Conservation (phyloP, 2,797 vertebrate genomes). For the Mycteria americana region DNA sequence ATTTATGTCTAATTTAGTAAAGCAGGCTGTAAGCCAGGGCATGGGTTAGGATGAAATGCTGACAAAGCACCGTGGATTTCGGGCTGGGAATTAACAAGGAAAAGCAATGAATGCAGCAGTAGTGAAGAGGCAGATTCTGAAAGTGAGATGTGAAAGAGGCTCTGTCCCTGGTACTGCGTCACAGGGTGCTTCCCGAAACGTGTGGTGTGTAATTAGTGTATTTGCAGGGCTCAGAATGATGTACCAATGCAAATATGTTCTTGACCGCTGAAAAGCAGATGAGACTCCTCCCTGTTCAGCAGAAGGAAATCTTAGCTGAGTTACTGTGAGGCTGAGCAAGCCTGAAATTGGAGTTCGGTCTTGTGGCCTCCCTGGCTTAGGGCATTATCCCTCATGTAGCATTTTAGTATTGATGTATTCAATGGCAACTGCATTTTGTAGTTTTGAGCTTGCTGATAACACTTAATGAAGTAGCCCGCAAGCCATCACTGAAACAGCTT, state of each 20-base stretch:
- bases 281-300: not conserved
- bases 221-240: not conserved
- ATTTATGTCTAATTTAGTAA: slow-evolving; percentile 8
- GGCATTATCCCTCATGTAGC: accelerated
- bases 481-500: not conserved
- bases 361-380: not conserved
- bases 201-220: accelerated
- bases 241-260: not conserved
- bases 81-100: not conserved
- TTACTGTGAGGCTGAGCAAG: not conserved
- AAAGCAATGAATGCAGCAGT: not conserved
- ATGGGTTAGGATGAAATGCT: not conserved
- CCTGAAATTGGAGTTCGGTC: not conserved
- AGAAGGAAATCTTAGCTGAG: not conserved
- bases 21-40: not conserved
- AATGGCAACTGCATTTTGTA: not conserved
- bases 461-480: not conserved
- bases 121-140: not conserved
- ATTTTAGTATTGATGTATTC: not conserved
- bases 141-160: not conserved
- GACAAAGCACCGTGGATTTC: not conserved
- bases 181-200: not conserved
- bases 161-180: not conserved
- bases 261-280: not conserved
- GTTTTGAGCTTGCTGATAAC: not conserved